Evolutionary conservation across 2,113 vertebrate species (phyloP).

Genomic region (Arvicanthis niloticus): DNA sequence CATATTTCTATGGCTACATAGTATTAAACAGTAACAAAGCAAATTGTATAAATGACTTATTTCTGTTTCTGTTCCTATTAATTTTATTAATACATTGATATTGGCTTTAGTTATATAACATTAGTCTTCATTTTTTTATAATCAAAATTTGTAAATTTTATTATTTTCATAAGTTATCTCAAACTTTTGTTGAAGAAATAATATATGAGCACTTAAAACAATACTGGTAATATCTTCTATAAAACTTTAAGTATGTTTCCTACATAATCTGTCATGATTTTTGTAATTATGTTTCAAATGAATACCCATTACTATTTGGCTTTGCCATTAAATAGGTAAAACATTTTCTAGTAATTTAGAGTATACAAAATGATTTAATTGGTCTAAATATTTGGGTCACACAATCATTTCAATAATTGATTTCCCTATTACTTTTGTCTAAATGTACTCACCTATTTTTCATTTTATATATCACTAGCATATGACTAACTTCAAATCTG

Average conservation of each 20-base stretch:
- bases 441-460: not conserved
- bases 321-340: not conserved
- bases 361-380: not conserved
- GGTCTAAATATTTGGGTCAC: not conserved
- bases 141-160: slow-evolving; percentile 33
- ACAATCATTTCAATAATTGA: not conserved
- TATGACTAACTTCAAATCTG: not conserved
- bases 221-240: not conserved
- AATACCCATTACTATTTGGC: not conserved
- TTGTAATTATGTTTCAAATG: not conserved
- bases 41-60: not conserved
- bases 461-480: not conserved
- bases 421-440: not conserved
- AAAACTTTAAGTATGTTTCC: slow-evolving; percentile 7
- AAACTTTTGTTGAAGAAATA: not conserved
- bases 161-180: not conserved
- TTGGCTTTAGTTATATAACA: not conserved
- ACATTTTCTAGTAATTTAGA: not conserved
- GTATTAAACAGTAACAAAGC: not conserved
- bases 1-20: not conserved
- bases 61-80: slow-evolving; percentile 9
- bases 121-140: slow-evolving; percentile 50
- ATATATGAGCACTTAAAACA: not conserved
- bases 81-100: not conserved
- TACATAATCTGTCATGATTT: not conserved